These are phyloP conservation scores for Diplosoma virens DNA, from an alignment of 23 tunicate genomes.

Conservation along the genomic window DNA sequence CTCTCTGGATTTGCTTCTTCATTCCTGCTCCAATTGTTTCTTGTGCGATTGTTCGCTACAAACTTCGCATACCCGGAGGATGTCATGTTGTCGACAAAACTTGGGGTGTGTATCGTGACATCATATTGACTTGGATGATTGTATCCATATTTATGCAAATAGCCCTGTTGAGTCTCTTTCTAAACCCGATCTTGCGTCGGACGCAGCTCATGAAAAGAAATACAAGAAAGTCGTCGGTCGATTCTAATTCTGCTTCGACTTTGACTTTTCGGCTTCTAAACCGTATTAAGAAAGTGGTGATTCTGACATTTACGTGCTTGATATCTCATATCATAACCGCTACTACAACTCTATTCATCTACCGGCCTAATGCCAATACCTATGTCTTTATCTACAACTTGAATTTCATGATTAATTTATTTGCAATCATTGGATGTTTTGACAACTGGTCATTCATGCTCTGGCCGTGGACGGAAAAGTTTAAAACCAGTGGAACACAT, in stretches of 20 bases:
- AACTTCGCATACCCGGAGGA: slow-evolving; percentile 14
- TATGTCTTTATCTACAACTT: slow-evolving; percentile 8
- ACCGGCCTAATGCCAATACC: background rate
- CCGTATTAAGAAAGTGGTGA: slow-evolving; percentile 37
- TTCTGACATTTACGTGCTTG: slow-evolving; percentile 32
- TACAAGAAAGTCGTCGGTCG: background rate
- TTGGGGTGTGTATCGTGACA: background rate
- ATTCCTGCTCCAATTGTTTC: slow-evolving; percentile 9
- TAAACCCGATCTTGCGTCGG: slow-evolving; percentile 21
- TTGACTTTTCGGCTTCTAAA: background rate
- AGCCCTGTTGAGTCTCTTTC: slow-evolving; percentile 34
- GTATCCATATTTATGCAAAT: slow-evolving; percentile 48
- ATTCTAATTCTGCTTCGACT: background rate
- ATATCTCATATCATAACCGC: slow-evolving; percentile 36
- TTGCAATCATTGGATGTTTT: slow-evolving; percentile 41
- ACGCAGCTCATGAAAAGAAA: background rate
- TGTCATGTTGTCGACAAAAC: slow-evolving; percentile 7
- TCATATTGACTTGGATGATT: slow-evolving; percentile 36
- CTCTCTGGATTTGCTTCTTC: slow-evolving; percentile 33
- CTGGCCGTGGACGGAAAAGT: slow-evolving; percentile 25
- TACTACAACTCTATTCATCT: background rate
- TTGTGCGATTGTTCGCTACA: slow-evolving; percentile 17
- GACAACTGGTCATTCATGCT: slow-evolving; percentile 54
- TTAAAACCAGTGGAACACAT: background rate
- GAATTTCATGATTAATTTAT: slow-evolving; percentile 29